Evolutionary conservation across 2,888 invertebrate genomes (phyloP), one percentile per base, ranked within the genome.

Genomic region (Melanostoma mellinum): DNA sequence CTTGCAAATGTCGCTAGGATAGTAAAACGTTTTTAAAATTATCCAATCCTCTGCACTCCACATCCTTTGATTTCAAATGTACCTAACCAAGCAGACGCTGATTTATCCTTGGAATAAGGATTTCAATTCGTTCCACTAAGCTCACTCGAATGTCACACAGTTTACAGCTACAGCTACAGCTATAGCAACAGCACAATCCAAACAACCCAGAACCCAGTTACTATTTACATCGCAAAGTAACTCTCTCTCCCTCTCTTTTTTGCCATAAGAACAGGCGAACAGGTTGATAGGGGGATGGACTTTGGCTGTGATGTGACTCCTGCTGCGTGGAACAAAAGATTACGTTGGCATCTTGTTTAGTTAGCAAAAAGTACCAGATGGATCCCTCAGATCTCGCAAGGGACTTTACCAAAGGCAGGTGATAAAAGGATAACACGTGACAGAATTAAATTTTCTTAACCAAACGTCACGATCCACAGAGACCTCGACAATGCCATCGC

Each of bases 371-470:
- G 79, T 71, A 61, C 42, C 65, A 10, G 63, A 58, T 78, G 78
- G 79, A 78, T 79, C 71, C 84, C 71, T 74, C 53, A 74, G 65
- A 75, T 74, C 60, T 60, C 53, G 67, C 35, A 69, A 81, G 68
- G 77, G 81, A 73, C 48, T 82, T 69, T 44, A 67, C 35, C 55
- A 71, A 84, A 84, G 71, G 75, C 71, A 79, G 84, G 84, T 79
- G 84, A 74, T 84, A 84, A 84, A 84, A 65, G 84, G 78, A 84
- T 79, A 79, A 75, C 82, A 78, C 84, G 79, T 84, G 84, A 84
- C 79, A 67, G 74, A 84, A 84, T 84, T 84, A 84, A 84, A 84
- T 84, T 79, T 78, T 71, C 82, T 68, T 61, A 46, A 58, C 69
- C 78, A 67, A 85, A 78, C 61, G 65, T 81, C 78, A 81, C 85